Conservation (phyloP, 2,113 vertebrate genomes). For the Saimiri boliviensis region DNA sequence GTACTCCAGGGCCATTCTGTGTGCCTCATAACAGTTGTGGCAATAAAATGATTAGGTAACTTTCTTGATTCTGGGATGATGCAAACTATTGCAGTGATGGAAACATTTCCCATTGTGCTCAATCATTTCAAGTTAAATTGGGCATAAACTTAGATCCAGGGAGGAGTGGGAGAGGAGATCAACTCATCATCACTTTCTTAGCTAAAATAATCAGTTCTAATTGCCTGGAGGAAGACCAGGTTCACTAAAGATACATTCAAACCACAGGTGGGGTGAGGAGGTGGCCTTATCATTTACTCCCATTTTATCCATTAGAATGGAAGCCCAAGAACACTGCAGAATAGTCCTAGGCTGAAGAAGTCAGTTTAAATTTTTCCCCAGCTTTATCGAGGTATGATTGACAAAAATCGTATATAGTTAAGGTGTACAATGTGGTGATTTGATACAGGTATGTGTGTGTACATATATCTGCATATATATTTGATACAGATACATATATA, state of each 20-base stretch:
- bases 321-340: not conserved
- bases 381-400: not conserved
- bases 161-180: not conserved
- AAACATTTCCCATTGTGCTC: not conserved
- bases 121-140: slow-evolving; percentile 39
- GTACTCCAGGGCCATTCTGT: not conserved
- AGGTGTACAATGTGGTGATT: not conserved
- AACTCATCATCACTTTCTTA: not conserved
- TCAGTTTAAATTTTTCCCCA: not conserved
- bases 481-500: no score
- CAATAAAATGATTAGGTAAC: not conserved
- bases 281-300: not conserved
- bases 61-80: slow-evolving; percentile 15
- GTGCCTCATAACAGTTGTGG: not conserved
- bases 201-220: slow-evolving; percentile 23
- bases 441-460: not conserved
- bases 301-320: not conserved
- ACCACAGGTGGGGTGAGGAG: not conserved
- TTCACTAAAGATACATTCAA: not conserved
- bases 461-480: not conserved
- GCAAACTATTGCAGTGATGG: not conserved
- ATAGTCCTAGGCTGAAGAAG: not conserved
- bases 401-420: not conserved
- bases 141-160: not conserved
- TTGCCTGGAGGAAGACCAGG: not conserved